Percentiles rank a stretch among this genome's conserved stretches.
Conservation (phyloP, 2,113 vertebrate genomes). For the Bos javanicus region DNA sequence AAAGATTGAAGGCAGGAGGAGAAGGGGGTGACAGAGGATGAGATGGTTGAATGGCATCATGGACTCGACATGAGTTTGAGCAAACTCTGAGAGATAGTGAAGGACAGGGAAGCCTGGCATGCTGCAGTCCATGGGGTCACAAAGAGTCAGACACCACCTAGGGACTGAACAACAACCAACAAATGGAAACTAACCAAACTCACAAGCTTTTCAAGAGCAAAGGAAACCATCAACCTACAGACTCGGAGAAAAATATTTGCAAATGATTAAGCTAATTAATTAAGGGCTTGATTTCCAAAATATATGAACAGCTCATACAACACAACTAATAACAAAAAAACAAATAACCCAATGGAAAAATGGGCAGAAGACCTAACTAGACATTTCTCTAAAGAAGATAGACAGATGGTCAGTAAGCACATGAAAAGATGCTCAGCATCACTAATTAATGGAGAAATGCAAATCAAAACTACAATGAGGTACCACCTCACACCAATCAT, state of each 20-base stretch:
- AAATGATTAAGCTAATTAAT: neutral
- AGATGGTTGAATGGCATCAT: neutral
- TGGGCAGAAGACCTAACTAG: neutral
- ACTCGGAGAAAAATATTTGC: neutral
- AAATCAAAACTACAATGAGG: neutral
- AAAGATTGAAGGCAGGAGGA: neutral
- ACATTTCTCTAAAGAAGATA: neutral
- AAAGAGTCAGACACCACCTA: neutral
- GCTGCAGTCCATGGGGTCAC: neutral
- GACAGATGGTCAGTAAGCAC: neutral
- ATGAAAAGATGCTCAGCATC: neutral
- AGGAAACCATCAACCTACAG: neutral
- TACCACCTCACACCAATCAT: neutral
- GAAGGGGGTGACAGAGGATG: neutral
- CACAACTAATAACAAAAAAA: neutral
- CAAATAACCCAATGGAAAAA: neutral
- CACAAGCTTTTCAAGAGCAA: neutral
- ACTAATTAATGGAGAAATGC: neutral
- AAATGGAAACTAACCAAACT: neutral
- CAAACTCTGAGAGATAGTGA: neutral
- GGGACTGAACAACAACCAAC: neutral
- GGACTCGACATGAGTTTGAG: neutral
- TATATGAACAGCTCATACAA: neutral
- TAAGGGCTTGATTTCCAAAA: neutral
- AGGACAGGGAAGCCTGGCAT: neutral